These are phyloP conservation scores for Frankliniella fusca DNA, from an alignment of 2,888 invertebrate genomes.

Conservation along the genomic window DNA sequence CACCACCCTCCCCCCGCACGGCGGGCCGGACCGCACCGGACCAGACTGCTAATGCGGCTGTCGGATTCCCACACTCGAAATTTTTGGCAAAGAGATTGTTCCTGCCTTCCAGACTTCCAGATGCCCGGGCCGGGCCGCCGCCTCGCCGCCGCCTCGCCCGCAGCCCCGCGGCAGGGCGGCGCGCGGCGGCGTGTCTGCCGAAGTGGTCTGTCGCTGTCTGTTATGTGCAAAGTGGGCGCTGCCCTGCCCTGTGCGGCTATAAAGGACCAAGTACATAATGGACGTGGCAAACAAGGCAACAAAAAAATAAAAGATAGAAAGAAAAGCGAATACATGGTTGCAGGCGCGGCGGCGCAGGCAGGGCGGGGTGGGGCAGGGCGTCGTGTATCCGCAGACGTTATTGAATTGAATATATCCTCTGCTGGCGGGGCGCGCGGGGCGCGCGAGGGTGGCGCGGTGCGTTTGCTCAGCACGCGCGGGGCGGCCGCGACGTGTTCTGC, in stretches of 20 bases:
- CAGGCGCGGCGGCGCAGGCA: too few relatives aligned
- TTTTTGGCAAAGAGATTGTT: constrained; percentile 28
- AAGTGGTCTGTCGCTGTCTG: not conserved
- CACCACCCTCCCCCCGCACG: not conserved
- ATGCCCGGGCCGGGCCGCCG: not conserved
- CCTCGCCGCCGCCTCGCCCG: not conserved
- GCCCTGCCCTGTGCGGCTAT: too few relatives aligned
- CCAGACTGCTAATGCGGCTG: not conserved
- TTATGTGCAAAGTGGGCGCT: constrained; percentile 18
- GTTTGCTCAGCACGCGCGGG: too few relatives aligned
- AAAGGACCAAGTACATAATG: not conserved
- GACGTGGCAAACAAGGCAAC: not conserved
- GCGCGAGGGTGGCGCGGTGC: too few relatives aligned
- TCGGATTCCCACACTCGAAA: constrained; percentile 27
- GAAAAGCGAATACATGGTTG: not conserved
- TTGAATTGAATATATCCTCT: too few relatives aligned
- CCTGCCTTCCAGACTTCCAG: not conserved
- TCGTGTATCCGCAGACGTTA: too few relatives aligned
- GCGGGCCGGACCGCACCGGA: not conserved
- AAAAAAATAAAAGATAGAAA: not conserved
- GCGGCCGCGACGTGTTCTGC: too few relatives aligned
- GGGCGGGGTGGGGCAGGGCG: too few relatives aligned
- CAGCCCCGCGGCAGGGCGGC: too few relatives aligned
- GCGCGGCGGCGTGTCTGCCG: too few relatives aligned
- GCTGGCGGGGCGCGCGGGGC: too few relatives aligned